Evolutionary conservation across 2,113 vertebrate genomes (phyloP), one percentile per base, ranked within the genome.

Genomic region (Burhinus bistriatus): DNA sequence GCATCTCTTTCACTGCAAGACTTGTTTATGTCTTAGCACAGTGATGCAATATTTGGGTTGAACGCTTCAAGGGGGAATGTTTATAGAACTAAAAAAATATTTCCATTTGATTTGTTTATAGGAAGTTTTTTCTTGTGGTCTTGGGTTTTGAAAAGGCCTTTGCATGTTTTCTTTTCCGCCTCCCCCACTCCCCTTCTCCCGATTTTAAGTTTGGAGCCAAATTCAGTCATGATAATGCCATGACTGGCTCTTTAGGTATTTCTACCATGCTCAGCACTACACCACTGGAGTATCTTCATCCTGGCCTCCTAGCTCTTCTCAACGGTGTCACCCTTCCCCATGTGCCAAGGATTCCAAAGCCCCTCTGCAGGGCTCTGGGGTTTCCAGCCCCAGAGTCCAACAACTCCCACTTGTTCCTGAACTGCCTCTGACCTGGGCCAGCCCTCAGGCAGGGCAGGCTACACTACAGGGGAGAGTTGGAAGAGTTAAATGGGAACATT

Each of bases 31-130:
- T 95, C 93, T 96, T 96, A 93, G 89, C 84, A 64, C 89, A 96
- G 94, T 95, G 96, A 97, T 97, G 96, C 94, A 97, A 97, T 97
- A 95, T 97, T 97, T 97, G 97, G 97, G 96, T 96, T 97, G 96
- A 96, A 95, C 1, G 55, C 93, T 97, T 95, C 94, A 97, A 97
- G 96, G 91, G 89, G 51, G 78, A 97, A 96, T 97, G 97, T 97
- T 97, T 95, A 96, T 90, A 94, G 94, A 97, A 87, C 95, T 97
- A 95, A 97, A 96, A 97, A 97, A 96, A 96, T 97, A 95, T 97
- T 97, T 97, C 93, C 93, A 95, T 97, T 96, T 97, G 95, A 96
- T 95, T 97, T 96, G 94, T 97, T 97, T 97, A 97, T 96, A 97
- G 94, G 95, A 97, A 97, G 94, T 85, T 94, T 96, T 97, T 97